phyloP scores from a whole-genome alignment of 92 coral and sea anemone genomes.

The Actinernus sp. region DNA sequence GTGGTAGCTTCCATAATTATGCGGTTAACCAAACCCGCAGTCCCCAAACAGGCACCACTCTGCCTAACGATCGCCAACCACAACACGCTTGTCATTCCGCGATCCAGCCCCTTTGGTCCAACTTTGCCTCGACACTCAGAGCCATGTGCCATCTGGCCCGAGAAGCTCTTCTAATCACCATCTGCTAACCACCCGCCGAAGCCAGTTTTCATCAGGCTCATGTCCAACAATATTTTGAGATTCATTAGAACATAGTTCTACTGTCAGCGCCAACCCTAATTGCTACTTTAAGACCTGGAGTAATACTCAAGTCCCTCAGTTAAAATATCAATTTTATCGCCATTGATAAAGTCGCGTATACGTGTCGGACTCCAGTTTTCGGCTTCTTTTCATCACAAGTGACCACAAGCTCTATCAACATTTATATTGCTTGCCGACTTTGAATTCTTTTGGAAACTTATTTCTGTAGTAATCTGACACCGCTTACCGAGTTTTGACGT shows the following conservation, averaged over 20 bases:
- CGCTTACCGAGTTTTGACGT: background rate
- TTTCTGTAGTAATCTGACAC: background rate
- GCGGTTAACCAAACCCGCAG: slow-evolving; percentile 6
- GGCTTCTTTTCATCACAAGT: background rate
- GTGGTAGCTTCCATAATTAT: background rate
- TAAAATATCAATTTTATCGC: background rate
- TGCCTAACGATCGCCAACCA: background rate
- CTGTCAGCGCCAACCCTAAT: background rate
- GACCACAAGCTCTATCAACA: background rate
- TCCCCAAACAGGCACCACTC: background rate
- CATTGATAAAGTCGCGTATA: too few species aligned
- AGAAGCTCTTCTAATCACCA: background rate
- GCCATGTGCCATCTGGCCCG: background rate
- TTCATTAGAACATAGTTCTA: background rate
- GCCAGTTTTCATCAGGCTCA: background rate
- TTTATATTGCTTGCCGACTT: background rate
- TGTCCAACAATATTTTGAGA: background rate
- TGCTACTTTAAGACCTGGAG: background rate
- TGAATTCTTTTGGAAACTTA: background rate
- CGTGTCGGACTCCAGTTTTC: background rate
- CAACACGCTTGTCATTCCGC: too few species aligned
- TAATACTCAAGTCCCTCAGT: background rate
- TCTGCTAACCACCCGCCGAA: background rate
- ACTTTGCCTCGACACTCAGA: background rate
- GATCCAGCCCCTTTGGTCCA: background rate